These are phyloP conservation scores for Esox masquinongy DNA, from an alignment of 2,797 vertebrate genomes.

Conservation along the genomic window DNA sequence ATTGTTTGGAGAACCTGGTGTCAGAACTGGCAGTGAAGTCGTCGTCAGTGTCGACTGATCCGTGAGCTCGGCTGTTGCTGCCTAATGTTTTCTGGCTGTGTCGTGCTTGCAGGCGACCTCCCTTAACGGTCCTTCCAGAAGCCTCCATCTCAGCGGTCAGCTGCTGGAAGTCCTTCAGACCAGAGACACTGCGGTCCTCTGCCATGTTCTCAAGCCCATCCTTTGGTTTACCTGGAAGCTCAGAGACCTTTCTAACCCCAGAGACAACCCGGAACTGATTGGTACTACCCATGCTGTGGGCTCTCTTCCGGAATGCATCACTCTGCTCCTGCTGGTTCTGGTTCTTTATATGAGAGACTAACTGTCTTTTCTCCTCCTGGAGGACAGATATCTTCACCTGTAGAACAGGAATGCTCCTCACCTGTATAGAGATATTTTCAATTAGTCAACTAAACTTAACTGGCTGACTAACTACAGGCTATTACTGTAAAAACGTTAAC, in stretches of 20 bases:
- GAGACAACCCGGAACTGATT: slow-evolving; percentile 72
- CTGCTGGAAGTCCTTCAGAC: slow-evolving; percentile 81
- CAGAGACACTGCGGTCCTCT: slow-evolving; percentile 70
- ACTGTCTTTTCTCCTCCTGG: slow-evolving; percentile 92
- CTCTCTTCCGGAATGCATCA: slow-evolving; percentile 73
- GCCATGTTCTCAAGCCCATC: slow-evolving; percentile 61
- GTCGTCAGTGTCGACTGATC: slow-evolving; percentile 73
- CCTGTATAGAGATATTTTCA: slow-evolving; percentile 39
- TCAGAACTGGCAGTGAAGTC: slow-evolving; percentile 51
- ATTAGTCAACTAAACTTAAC: not conserved
- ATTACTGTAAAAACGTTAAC: too few relatives aligned
- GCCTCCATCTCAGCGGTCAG: slow-evolving; percentile 87
- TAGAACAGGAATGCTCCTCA: slow-evolving; percentile 92
- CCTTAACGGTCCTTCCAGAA: slow-evolving; percentile 84
- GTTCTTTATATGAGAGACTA: slow-evolving; percentile 81
- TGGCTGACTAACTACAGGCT: not conserved
- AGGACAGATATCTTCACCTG: slow-evolving; percentile 95
- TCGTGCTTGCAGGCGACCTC: slow-evolving; percentile 66
- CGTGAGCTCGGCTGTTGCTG: slow-evolving; percentile 56
- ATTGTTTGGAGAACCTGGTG: slow-evolving; percentile 50
- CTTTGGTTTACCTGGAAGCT: slow-evolving; percentile 47
- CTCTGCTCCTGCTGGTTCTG: slow-evolving; percentile 64
- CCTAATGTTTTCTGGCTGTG: slow-evolving; percentile 40
- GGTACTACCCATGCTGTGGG: slow-evolving; percentile 73
- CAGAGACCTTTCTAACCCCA: slow-evolving; percentile 64